Base-by-base conservation (phyloP, 2,888 invertebrate species). In the Leptopterna dolabrata region DNA sequence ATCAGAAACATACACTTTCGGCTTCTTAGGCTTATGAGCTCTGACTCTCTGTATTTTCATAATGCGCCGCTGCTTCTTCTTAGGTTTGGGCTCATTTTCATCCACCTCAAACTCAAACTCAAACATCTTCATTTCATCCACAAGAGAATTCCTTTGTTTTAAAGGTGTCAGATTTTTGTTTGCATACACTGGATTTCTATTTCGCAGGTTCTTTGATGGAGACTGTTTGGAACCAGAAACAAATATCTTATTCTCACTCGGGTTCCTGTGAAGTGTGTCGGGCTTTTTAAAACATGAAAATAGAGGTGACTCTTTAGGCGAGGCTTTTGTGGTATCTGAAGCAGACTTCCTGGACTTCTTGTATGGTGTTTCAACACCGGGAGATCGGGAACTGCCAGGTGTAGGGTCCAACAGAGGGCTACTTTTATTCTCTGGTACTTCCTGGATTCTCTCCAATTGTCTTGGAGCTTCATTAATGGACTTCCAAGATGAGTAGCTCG, bases 31-130 rank as follows among this genome's bases (percentile, higher is more conserved):
- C 30, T 78, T 87, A 16, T 63, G 41, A 16, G 87, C 63, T 85
- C 87, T 85, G 14, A 55, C 41, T 47, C 81, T 87, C 27, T 87
- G 87, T 14, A 88, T 87, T 27, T 88, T 88, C 78, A 80, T 29
- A 16, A 87, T 87, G 9, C 71, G 88, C 43, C 88, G 89, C 16
- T 86, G 78, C 87, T 88, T 89, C 78, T 87, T 89, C 70, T 89
- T 89, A 2, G 51, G 83, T 24, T 87, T 83, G 19, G 88, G 88
- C 24, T 89, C 89, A 88, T 88, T 88, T 85, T 89, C 89, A 51
- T 89, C 89, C 2, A 87, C 76, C 85, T 89, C 89, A 87, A 89
- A 89, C 16, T 89, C 89, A 76, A n/a, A n/a, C n/a, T n/a, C n/a
- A n/a, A n/a, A n/a, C n/a, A n/a, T n/a, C n/a, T n/a, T n/a, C n/a